Base-by-base conservation (phyloP, 2,113 vertebrate genomes). In the Chionodraco myersi region DNA sequence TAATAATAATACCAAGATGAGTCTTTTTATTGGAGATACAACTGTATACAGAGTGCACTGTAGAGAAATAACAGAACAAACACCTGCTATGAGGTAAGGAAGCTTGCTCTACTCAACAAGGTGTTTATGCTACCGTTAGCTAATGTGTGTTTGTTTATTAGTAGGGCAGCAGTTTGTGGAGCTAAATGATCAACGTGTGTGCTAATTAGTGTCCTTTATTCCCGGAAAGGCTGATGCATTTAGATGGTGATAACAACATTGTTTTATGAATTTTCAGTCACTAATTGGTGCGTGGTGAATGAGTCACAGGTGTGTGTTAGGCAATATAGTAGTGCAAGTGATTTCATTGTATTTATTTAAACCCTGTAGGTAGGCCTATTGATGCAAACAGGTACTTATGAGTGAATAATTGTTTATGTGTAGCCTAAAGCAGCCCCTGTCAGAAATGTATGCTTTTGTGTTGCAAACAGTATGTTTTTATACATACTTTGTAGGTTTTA, bases 231-330 rank as follows among this genome's bases (percentile, higher is more conserved):
- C 15, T 44, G n/a, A 10, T 44, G 18, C 6, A 58, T 70, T 23
- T 14, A 6, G 9, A 56, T 34, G 18, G 5, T 58, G 3, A 60
- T 56, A n/a, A n/a, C n/a, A 0, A 3, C 51, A 63, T 57, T 14
- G 30, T 51, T 4, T 72, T n/a, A 26, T 36, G 47, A 44, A 65
- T 64, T 16, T 1, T 51, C 3, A 48, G n/a, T 34, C 23, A 23
- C 26, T 5, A 13, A 18, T 49, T 47, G 30, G 36, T 60, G 51
- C 49, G 23, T 51, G 10, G 8, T 51, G 14, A 57, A 45, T 11
- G 59, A 57, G 53, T 58, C 59, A 45, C 64, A 58, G 65, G 47
- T 71, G 34, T 53, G 52, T 53, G 52, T 52, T 41, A 41, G 36
- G 36, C 36, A 7, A 5, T 12, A 2, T 2, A 11, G 21, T 56